phyloP scores from a whole-genome alignment of 2,797 vertebrate genomes.

The Enteromius mattozi region DNA sequence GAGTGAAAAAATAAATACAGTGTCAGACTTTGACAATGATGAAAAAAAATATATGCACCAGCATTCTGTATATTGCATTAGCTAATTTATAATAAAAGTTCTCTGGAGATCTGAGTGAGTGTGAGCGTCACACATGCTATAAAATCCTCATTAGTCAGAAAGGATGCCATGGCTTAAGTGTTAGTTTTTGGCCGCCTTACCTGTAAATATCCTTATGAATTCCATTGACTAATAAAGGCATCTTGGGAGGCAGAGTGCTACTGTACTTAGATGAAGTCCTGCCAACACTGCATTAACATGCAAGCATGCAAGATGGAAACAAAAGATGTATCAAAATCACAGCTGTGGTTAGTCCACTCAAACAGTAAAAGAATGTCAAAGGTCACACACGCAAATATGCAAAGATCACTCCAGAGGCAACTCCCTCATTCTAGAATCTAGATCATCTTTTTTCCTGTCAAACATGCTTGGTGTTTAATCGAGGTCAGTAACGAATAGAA shows the following conservation, averaged over 20 bases:
- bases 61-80: slow-evolving; percentile 4
- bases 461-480: neutral
- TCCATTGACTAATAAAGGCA: slow-evolving; percentile 87
- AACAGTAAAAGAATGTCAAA: slow-evolving; percentile 38
- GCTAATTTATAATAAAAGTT: slow-evolving; percentile 13
- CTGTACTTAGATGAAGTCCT: slow-evolving; percentile 83
- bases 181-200: slow-evolving; percentile 74
- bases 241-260: slow-evolving; percentile 87
- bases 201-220: slow-evolving; percentile 81
- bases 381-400: slow-evolving; percentile 18
- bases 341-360: slow-evolving; percentile 30
- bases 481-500: slow-evolving; percentile 27
- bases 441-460: slow-evolving; percentile 2
- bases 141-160: slow-evolving; percentile 26
- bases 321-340: slow-evolving; percentile 49
- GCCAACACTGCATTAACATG: slow-evolving; percentile 56
- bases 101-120: neutral
- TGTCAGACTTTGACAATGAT: slow-evolving; percentile 13
- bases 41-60: neutral
- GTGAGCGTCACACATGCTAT: neutral
- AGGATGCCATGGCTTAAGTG: neutral
- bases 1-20: neutral
- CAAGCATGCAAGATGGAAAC: slow-evolving; percentile 70
- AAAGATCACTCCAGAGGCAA: slow-evolving; percentile 38
- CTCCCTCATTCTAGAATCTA: slow-evolving; percentile 32